phyloP scores from a whole-genome alignment of 1,140 invertebrate species.

The Pentalonia nigronervosa region DNA sequence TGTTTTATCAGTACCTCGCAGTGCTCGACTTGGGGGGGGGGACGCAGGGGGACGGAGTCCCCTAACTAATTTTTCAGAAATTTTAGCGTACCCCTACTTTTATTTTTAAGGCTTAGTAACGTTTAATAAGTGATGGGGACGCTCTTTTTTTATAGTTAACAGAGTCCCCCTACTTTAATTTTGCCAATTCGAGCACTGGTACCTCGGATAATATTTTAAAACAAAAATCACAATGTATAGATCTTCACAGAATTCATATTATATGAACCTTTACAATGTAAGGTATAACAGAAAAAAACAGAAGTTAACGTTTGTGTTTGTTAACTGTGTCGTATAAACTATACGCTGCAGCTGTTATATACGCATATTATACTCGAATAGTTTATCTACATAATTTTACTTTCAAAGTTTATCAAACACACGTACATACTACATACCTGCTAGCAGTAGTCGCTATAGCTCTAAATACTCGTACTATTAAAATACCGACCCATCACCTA shows the following conservation, averaged over 20 bases:
- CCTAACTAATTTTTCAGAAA: too few relatives aligned
- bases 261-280: not conserved
- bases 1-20: not conserved
- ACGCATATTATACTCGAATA: not conserved
- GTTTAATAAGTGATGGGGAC: too few relatives aligned
- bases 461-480: not conserved
- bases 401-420: not conserved
- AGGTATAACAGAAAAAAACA: not conserved
- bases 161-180: too few relatives aligned
- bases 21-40: too few relatives aligned
- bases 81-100: too few relatives aligned
- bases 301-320: too few relatives aligned
- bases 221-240: not conserved
- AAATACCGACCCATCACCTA: not conserved
- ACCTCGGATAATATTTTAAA: not conserved
- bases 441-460: not conserved
- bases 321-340: not conserved
- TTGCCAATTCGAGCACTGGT: too few relatives aligned
- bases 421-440: not conserved
- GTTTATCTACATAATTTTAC: not conserved
- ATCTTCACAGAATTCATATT: not conserved
- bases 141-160: too few relatives aligned
- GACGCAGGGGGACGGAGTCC: too few relatives aligned
- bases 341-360: not conserved
- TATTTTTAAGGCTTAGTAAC: too few relatives aligned